Base-by-base conservation (phyloP, 1,140 invertebrate species). In the Coptotermes formosanus region DNA sequence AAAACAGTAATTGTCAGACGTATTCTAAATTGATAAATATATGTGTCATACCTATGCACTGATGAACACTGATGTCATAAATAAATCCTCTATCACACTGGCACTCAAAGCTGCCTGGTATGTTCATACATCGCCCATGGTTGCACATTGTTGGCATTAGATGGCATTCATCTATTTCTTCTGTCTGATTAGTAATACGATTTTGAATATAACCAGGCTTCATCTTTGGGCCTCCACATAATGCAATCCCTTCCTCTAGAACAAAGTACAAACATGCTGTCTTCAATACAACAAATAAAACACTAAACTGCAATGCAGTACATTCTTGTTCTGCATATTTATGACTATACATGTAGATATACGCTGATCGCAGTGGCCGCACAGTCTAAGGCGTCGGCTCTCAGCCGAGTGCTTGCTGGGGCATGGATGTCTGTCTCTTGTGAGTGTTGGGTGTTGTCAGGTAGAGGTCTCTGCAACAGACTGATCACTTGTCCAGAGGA, bases 71-170 rank as follows among this genome's bases (percentile, higher is more conserved):
- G 86, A 94, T 93, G 89, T 97, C 96, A 89, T 96, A 96, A 55
- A 94, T 90, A 89, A 94, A 97, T 2, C 96, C 96, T 83, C 90
- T 89, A 86, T 94, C 92, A 87, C 95, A 95, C 64, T 94, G 92
- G 88, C 95, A 95, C 86, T 94, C 93, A 87, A 95, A 96, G 89
- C 95, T 95, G 0, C 95, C 95, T 14, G 95, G 94, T 1, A 94
- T 96, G 89, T 97, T 96, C 88, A 97, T 93, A 89, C 97, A 98
- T 25, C 91, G 91, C 9, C 96, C 97, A 88, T 97, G 96, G 84
- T 94, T 95, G 91, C 97, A 98, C 92, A 97, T 94, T 44, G 94
- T 94, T 25, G 96, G 95, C 94, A 97, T 97, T 82, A 96, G 91
- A 21, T 93, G 91, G 89, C 97, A 98, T 91, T 98, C 96, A 88